Base-by-base conservation (phyloP, 37 sponge, comb jelly and placozoan species). In the Agelas oroides region DNA sequence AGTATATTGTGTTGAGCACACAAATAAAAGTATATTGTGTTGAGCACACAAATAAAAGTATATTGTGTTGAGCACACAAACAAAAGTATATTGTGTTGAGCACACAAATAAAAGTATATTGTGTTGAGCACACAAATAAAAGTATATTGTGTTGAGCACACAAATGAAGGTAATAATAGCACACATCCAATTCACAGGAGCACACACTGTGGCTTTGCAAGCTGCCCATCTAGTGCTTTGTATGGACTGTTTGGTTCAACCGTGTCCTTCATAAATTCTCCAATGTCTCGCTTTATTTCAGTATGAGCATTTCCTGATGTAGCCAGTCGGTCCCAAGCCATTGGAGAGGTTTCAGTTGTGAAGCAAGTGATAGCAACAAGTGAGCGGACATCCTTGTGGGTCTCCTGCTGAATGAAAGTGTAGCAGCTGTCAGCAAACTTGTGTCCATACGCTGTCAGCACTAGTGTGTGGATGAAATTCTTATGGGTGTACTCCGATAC, bases 221-320 rank as follows among this genome's bases (percentile, higher is more conserved):
- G 27, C 13, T 74, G 36, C 18, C 35, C 52, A 58, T 85, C 78
- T 20, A 85, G 58, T n/a, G 46, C 69, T 57, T 77, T 77, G 86
- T 85, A 77, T 21, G 86, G 86, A 19, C 71, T 85, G 60, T 85
- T 85, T 5, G 77, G 86, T 57, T 77, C 67, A 16, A 85, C 27
- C 21, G 46, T 73, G 28, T 64, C 34, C n/a, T 35, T 40, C 53
- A 84, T 34, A 24, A 75, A 74, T 1, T 46, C 75, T 17, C 39
- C 19, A 14, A 84, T 17, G 5, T 84, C 84, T 65, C 84, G n/a
- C n/a, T 64, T 84, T 33, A 84, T 53, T 66, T 84, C 84, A 0
- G 64, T 65, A 27, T 84, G 74, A 1, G 61, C 84, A 32, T 46
- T 74, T 31, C 84, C 84, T 6, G 65, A 31, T 5, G 84, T 84